phyloP scores from a whole-genome alignment of 2,888 invertebrate species.

The Hyles lineata region DNA sequence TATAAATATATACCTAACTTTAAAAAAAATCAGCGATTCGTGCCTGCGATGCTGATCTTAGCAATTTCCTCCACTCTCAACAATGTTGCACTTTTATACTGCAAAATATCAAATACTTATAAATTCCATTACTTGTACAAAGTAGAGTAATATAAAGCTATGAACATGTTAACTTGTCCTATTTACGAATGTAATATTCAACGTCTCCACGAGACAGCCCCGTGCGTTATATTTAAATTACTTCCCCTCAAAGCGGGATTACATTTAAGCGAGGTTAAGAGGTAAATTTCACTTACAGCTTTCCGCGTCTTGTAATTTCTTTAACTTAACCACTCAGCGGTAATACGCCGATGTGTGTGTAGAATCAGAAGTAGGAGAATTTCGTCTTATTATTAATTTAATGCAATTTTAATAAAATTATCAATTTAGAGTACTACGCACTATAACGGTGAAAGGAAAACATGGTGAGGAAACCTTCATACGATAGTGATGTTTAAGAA shows the following conservation, averaged over 20 bases:
- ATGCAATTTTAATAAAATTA: no score
- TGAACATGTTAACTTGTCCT: conserved; percentile 50
- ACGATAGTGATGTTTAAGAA: no score
- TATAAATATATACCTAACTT: no score
- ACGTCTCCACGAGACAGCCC: conserved; percentile 45
- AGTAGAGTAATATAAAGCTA: background rate
- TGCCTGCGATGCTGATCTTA: no score
- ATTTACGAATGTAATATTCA: conserved; percentile 58
- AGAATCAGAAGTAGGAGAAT: background rate
- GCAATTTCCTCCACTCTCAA: no score
- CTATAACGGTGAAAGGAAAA: no score
- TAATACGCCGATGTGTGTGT: conserved; percentile 8
- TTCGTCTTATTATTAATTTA: background rate
- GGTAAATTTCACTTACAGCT: conserved; percentile 53
- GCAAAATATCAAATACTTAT: background rate
- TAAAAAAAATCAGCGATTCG: no score
- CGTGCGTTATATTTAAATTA: conserved; percentile 54
- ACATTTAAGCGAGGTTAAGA: conserved; percentile 54
- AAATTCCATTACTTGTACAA: background rate
- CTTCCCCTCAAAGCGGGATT: conserved; percentile 54
- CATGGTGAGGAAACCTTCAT: no score
- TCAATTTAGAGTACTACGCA: no score
- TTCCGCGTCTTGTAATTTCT: conserved; percentile 54
- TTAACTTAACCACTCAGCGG: conserved; percentile 42
- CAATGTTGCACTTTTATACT: background rate